Evolutionary conservation across 1,140 invertebrate genomes (phyloP), one percentile per base, ranked within the genome.

Genomic region (Pachypsylla venusta): DNA sequence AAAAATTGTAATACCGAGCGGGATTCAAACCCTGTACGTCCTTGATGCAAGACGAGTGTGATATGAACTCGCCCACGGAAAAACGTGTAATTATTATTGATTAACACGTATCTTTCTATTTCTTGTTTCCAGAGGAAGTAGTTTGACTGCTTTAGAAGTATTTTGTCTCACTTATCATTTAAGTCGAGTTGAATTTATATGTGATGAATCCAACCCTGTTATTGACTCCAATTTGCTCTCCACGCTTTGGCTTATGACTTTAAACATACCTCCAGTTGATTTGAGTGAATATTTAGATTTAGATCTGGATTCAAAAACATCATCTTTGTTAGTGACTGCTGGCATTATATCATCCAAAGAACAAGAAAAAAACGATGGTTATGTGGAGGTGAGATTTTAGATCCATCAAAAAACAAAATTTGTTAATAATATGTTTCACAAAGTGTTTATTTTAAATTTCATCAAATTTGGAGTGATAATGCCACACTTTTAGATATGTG

Each of bases 81-180:
- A n/a, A n/a, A n/a, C n/a, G n/a, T n/a, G n/a, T n/a, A n/a, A n/a
- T n/a, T n/a, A n/a, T n/a, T n/a, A n/a, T n/a, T n/a, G n/a, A n/a
- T n/a, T n/a, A 35, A 35, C 30, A 10, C 16, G 16, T 16, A 35
- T 35, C 10, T 35, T 16, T 16, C 30, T 35, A 35, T 35, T 35
- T 35, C 10, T 35, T 35, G 55, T 7, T 64, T 64, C 16, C 48
- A 66, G 65, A 53, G 80, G 77, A 1, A 57, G 69, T 13, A 69
- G 74, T 20, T 69, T 85, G 4, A 73, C 73, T 27, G 66, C 78
- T 1, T 72, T 66, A 20, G 74, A 79, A 63, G 71, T 79, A n/a
- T 71, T 75, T 54, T 75, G 78, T 53, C 70, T 81, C 25, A 76
- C 76, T 16, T 71, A 75, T 35, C 80, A 82, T 67, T 67, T 82